A percentile compares a stretch with the other conserved stretches of the same genome.
phyloP scores from a whole-genome alignment of 2,888 invertebrate genomes.

The Clivina fossor region DNA sequence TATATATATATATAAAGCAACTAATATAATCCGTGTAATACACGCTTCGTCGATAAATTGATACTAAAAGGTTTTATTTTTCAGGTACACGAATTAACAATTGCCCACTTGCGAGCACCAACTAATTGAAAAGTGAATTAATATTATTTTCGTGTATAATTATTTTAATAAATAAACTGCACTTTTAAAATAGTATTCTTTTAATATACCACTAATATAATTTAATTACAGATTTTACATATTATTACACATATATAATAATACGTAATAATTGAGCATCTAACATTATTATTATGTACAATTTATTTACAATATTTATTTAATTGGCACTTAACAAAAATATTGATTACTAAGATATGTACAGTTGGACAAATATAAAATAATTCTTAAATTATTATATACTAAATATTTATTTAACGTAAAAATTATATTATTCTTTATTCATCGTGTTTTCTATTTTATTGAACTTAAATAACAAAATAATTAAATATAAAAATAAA shows the following conservation, averaged over 20 bases:
- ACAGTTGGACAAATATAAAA: slow-evolving; percentile 9
- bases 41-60: too few relatives aligned
- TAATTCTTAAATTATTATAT: not conserved
- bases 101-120: too few relatives aligned
- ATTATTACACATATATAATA: slow-evolving; percentile 26
- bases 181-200: slow-evolving; percentile 28
- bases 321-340: slow-evolving; percentile 25
- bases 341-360: slow-evolving; percentile 25
- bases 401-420: not conserved
- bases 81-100: too few relatives aligned
- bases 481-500: too few relatives aligned
- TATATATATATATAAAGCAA: too few relatives aligned
- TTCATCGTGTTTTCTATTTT: not conserved
- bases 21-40: too few relatives aligned
- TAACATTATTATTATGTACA: slow-evolving; percentile 30
- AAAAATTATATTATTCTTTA: too few relatives aligned
- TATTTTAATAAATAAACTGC: too few relatives aligned
- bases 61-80: too few relatives aligned
- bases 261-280: slow-evolving; percentile 26
- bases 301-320: slow-evolving; percentile 18
- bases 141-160: too few relatives aligned
- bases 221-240: slow-evolving; percentile 30
- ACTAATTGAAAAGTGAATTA: too few relatives aligned
- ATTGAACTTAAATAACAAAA: not conserved
- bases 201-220: slow-evolving; percentile 24